Conservation (phyloP, 1,140 invertebrate species). For the Phymastichus coffea region DNA sequence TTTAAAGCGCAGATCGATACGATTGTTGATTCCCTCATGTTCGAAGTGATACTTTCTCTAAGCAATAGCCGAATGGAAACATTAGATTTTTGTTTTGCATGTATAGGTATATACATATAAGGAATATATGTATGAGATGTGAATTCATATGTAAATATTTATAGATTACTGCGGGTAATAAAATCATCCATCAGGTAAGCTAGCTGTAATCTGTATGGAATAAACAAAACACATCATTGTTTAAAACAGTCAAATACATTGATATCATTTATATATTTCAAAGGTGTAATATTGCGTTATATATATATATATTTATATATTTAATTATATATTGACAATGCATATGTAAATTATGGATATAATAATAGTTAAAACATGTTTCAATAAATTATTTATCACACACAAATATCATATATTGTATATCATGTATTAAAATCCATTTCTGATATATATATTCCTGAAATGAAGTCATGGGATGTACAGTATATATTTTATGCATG, state of each 20-base stretch:
- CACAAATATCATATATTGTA: constrained; percentile 8
- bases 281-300: constrained; percentile 41
- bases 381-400: constrained; percentile 10
- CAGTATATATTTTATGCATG: no score
- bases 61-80: constrained; percentile 21
- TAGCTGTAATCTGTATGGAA: constrained; percentile 58
- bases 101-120: constrained; percentile 27
- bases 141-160: constrained; percentile 35
- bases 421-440: constrained; percentile 11
- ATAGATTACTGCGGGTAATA: constrained; percentile 48
- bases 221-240: constrained; percentile 53
- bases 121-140: constrained; percentile 39
- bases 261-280: constrained; percentile 34
- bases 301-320: constrained; percentile 27
- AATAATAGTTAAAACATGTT: constrained; percentile 8
- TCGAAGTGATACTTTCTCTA: constrained; percentile 20
- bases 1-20: constrained; percentile 25
- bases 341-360: constrained; percentile 19
- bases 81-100: constrained; percentile 20
- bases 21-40: constrained; percentile 31
- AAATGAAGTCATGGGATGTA: no score
- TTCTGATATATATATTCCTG: constrained; percentile 17
- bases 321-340: constrained; percentile 30
- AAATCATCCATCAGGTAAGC: constrained; percentile 53
- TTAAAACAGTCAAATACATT: constrained; percentile 33